Evolutionary conservation across 2,888 invertebrate genomes (phyloP), one percentile per base, ranked within the genome.

Genomic region (Drosophila meridionalis): DNA sequence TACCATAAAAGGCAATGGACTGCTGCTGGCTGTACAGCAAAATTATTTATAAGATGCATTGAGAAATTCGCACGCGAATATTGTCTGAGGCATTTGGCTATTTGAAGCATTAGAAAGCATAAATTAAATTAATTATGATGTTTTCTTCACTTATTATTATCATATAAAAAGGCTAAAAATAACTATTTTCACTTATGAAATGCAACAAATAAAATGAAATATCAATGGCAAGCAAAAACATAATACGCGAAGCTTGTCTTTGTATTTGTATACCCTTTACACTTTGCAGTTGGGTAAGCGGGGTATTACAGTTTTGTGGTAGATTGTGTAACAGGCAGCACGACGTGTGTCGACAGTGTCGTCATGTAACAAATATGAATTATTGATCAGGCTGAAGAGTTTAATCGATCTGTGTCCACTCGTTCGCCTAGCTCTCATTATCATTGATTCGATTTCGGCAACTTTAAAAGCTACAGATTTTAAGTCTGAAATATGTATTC

Each of bases 41-140:
- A 57, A 28, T 60, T 36, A 74, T 63, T 55, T 68, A 20, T 48
- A 30, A 36, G 47, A 72, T 56, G 30, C 56, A 30, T 26, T 61
- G 28, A 56, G 43, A 73, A 65, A 76, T 61, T 69, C 50, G 70
- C 80, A 76, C 80, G 80, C 76, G 62, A 79, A 43, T 45, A 32
- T 38, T 50, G 48, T 62, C 38, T 45, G 43, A 52, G 43, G 20
- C 34, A 48, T 62, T 20, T 69, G 45, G 32, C 26, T 59, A 48
- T 59, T 47, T 7, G 14, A 48, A 20, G 47, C 59, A 48, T 28
- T 59, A 48, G 38, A 59, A 59, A 59, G 59, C 30, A 59, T 48
- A 38, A 48, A 48, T 48, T 38, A 30, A 48, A 48, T 48, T 12
- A 48, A 59, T 30, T 30, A 38, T 48, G 30, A 2, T 28, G 28